Percentiles rank a stretch among this genome's conserved stretches.
phyloP scores from a whole-genome alignment of 2,797 vertebrate genomes.

The Rhabdomys pumilio region DNA sequence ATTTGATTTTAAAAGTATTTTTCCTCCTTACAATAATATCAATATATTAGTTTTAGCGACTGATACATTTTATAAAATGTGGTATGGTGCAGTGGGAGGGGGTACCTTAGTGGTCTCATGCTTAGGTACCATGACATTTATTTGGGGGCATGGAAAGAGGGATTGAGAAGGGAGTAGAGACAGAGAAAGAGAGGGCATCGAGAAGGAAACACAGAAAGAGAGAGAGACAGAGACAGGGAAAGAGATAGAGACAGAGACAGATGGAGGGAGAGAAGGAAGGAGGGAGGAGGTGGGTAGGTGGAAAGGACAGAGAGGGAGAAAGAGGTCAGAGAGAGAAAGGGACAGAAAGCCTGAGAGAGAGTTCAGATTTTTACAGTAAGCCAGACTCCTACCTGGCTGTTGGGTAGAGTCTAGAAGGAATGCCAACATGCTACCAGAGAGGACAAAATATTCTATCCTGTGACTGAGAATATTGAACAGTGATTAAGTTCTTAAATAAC shows the following conservation, averaged over 20 bases:
- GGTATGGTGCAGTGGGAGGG: background rate
- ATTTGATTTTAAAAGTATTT: background rate
- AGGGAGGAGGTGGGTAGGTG: too few species aligned
- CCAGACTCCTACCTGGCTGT: background rate
- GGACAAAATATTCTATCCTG: background rate
- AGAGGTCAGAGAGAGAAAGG: background rate
- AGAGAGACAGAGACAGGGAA: too few species aligned
- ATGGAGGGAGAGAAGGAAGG: too few species aligned
- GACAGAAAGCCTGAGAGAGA: background rate
- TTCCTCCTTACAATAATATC: background rate
- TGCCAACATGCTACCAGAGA: background rate
- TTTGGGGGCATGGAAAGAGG: background rate
- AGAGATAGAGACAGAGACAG: too few species aligned
- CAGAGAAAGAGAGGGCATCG: background rate
- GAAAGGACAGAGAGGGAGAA: background rate
- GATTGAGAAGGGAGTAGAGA: background rate
- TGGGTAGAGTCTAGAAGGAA: background rate
- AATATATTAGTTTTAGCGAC: conserved; percentile 24
- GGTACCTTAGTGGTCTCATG: background rate
- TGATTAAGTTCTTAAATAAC: background rate
- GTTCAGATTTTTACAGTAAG: background rate
- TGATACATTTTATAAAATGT: background rate
- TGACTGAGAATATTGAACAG: background rate
- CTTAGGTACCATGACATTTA: background rate
- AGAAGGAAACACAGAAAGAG: background rate